phyloP scores from a whole-genome alignment of 2,113 vertebrate genomes.

The Xiphorhynchus elegans region DNA sequence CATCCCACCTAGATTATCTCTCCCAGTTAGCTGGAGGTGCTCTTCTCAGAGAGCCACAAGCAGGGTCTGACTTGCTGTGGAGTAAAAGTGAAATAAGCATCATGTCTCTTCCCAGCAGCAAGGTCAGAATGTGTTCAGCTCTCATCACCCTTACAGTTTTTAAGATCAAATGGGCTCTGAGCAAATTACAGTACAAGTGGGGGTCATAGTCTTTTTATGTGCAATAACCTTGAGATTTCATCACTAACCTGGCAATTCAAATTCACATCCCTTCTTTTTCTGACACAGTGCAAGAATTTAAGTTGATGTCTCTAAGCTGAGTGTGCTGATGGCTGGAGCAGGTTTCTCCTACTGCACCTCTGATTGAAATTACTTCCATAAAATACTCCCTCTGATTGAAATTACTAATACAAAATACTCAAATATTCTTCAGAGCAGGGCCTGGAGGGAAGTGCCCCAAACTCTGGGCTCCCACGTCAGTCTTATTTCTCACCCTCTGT shows the following conservation, averaged over 20 bases:
- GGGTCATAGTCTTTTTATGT: background rate
- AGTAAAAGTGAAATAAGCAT: background rate
- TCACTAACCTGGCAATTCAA: background rate
- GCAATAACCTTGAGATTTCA: slow-evolving; percentile 4
- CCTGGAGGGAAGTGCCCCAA: background rate
- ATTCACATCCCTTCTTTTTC: background rate
- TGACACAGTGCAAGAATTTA: background rate
- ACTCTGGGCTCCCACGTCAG: background rate
- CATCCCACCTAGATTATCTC: background rate
- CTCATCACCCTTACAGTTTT: background rate
- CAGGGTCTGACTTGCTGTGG: background rate
- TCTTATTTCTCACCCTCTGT: background rate
- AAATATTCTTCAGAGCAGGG: background rate
- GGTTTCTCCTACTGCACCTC: background rate
- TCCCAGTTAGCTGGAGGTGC: background rate
- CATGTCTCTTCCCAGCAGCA: background rate
- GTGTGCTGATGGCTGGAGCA: background rate
- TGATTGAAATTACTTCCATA: background rate
- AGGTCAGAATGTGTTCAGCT: background rate
- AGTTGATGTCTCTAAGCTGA: background rate
- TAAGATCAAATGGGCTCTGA: background rate
- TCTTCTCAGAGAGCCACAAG: background rate
- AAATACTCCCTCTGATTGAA: slow-evolving; percentile 1
- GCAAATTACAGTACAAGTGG: background rate
- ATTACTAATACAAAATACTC: background rate